Conservation (phyloP, 2,888 invertebrate species). For the Orchesellides sinensis region DNA sequence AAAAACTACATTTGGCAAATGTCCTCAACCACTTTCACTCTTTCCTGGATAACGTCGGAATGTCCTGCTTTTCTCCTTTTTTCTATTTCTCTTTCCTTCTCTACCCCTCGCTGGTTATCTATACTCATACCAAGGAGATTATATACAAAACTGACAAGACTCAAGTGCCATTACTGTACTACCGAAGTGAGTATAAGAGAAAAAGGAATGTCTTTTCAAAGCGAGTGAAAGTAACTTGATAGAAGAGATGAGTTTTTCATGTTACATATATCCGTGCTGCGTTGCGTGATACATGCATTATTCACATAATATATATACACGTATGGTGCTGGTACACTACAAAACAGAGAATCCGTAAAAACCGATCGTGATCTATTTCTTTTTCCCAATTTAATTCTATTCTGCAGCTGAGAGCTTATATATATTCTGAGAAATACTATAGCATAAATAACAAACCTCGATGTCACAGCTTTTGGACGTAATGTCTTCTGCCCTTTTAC, state of each 20-base stretch:
- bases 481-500: neutral
- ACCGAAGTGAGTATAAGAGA: conserved; percentile 37
- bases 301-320: neutral
- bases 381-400: conserved; percentile 24
- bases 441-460: too few species aligned
- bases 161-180: conserved; percentile 56
- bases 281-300: neutral
- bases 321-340: neutral
- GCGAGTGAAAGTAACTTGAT: conserved; percentile 5
- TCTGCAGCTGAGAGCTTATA: too few species aligned
- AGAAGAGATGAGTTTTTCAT: conserved; percentile 1
- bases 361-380: conserved; percentile 64
- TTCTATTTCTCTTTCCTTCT: conserved; percentile 26
- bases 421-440: too few species aligned
- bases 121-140: conserved; percentile 53
- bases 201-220: conserved; percentile 39
- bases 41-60: conserved; percentile 63
- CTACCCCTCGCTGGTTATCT: conserved; percentile 33
- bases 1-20: conserved; percentile 71
- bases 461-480: too few species aligned
- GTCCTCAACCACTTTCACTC: conserved; percentile 71
- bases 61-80: conserved; percentile 52
- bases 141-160: conserved; percentile 59
- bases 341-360: conserved; percentile 11
- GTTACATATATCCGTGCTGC: neutral